phyloP scores from a whole-genome alignment of 2,797 vertebrate species.

The Stomatorhinus walkeri region DNA sequence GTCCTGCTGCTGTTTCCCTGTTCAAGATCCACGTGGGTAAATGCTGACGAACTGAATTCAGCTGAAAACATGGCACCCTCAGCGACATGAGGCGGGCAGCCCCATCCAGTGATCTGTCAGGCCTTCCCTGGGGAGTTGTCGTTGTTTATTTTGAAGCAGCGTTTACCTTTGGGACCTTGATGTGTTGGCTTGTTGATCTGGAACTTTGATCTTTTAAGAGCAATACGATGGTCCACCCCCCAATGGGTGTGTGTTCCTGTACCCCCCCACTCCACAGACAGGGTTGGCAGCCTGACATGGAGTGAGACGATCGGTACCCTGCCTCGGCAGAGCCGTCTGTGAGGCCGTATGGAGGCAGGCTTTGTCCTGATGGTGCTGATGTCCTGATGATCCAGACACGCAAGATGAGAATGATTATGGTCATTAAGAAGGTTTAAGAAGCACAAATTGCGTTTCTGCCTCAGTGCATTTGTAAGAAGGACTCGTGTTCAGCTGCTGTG shows the following conservation, averaged over 20 bases:
- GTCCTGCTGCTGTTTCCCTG: constrained; percentile 36
- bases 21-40: constrained; percentile 36
- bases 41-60: constrained; percentile 34
- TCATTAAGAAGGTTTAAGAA: background rate
- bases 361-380: background rate
- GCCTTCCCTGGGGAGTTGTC: constrained; percentile 45
- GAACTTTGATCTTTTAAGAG: constrained; percentile 42
- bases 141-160: constrained; percentile 43
- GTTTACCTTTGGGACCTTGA: constrained; percentile 40
- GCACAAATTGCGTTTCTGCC: background rate
- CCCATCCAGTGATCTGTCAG: constrained; percentile 45
- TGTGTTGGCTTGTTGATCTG: constrained; percentile 39
- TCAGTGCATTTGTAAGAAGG: background rate
- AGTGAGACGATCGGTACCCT: background rate
- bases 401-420: background rate
- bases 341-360: background rate
- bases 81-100: constrained; percentile 25
- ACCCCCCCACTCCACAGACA: background rate
- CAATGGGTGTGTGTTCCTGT: background rate
- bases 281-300: background rate
- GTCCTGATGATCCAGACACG: background rate
- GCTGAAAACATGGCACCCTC: constrained; percentile 28
- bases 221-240: constrained; percentile 11
- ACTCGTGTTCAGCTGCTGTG: background rate
- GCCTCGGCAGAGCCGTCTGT: background rate